Percentiles rank a stretch among this genome's conserved stretches.
phyloP scores from a whole-genome alignment of 2,113 vertebrate species.

The Cryptotis parvus region DNA sequence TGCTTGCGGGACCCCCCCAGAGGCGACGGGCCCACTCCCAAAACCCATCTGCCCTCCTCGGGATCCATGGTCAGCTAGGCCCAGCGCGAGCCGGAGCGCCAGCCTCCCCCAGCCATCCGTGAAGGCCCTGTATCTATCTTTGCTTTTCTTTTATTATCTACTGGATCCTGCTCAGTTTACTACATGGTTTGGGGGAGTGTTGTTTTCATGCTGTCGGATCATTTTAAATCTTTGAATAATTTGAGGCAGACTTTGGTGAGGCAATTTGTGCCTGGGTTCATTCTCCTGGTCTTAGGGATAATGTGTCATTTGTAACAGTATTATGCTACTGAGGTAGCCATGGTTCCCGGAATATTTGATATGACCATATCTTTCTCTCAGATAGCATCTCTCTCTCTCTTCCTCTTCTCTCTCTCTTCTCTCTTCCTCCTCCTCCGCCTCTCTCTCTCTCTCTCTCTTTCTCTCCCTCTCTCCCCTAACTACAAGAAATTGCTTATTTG shows the following conservation, averaged over 20 bases:
- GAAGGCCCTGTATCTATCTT: too few relatives aligned
- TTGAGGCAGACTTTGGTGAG: neutral
- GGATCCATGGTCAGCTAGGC: too few relatives aligned
- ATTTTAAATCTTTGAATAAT: neutral
- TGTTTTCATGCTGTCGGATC: neutral
- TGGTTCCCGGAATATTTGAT: neutral
- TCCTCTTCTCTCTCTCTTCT: too few relatives aligned
- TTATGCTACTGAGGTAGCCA: rapidly evolving
- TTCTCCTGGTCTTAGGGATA: neutral
- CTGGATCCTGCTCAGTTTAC: neutral
- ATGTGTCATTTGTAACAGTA: rapidly evolving
- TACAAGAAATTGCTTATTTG: neutral
- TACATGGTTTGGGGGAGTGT: neutral
- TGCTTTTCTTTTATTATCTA: neutral
- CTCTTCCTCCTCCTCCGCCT: too few relatives aligned
- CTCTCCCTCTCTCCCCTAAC: neutral
- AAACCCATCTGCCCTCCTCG: too few relatives aligned
- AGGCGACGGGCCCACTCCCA: too few relatives aligned
- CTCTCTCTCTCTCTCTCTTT: too few relatives aligned
- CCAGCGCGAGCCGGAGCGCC: too few relatives aligned
- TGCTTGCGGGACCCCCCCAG: too few relatives aligned
- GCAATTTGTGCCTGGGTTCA: neutral
- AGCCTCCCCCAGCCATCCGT: too few relatives aligned
- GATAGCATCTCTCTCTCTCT: too few relatives aligned
- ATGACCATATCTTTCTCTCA: too few relatives aligned